Conservation (phyloP, 2,113 vertebrate genomes). For the Eonycteris spelaea region DNA sequence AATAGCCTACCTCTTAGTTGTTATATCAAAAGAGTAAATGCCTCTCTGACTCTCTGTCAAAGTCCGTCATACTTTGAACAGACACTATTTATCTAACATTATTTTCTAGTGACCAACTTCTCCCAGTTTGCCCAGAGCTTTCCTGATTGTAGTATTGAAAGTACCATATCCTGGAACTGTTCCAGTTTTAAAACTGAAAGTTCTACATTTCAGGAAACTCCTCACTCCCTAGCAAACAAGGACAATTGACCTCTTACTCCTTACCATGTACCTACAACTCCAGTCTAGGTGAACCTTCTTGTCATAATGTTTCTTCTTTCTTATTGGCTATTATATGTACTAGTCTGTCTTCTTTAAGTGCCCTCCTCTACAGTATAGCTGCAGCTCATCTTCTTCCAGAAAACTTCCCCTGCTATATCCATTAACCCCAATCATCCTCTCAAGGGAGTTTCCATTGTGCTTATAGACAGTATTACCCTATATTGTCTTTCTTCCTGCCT, state of each 20-base stretch:
- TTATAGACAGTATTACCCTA: neutral
- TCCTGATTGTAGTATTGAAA: neutral
- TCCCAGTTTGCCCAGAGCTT: neutral
- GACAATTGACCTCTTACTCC: neutral
- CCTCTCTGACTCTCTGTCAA: neutral
- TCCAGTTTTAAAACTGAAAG: slow-evolving; percentile 11
- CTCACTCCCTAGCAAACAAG: neutral
- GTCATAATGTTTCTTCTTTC: neutral
- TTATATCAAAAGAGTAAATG: neutral
- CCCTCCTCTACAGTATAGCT: neutral
- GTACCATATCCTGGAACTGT: neutral
- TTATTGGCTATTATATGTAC: neutral
- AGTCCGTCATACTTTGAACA: neutral
- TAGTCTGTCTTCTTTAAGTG: neutral
- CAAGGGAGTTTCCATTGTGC: slow-evolving; percentile 11
- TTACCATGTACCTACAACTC: neutral
- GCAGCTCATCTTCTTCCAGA: neutral
- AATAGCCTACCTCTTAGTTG: neutral
- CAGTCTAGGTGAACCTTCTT: neutral
- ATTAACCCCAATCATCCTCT: neutral
- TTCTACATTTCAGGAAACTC: neutral
- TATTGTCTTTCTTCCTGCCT: neutral
- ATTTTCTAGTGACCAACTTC: neutral
- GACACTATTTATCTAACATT: neutral
- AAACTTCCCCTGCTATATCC: neutral